Conservation (phyloP, 2,888 invertebrate species). For the Cyaniris semiargus region DNA sequence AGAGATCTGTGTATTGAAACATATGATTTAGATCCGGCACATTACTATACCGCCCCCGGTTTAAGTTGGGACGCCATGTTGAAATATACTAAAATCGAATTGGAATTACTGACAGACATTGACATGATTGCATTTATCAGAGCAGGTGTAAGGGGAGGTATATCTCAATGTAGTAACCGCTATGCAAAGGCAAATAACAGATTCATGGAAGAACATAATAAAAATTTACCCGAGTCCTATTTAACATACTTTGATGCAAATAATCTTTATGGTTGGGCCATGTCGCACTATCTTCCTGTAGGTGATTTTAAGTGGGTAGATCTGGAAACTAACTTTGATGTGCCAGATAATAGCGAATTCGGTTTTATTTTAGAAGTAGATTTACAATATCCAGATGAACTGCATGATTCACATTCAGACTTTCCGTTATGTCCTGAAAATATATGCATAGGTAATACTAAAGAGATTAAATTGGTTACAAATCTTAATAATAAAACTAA, state of each 20-base stretch:
- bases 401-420: slow-evolving; percentile 47
- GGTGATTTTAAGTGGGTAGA: slow-evolving; percentile 21
- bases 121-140: slow-evolving; percentile 9
- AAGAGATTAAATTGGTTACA: slow-evolving; percentile 37
- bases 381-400: not conserved
- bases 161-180: slow-evolving; percentile 29
- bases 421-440: slow-evolving; percentile 44
- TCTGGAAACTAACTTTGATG: not conserved
- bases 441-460: slow-evolving; percentile 34
- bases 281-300: slow-evolving; percentile 28
- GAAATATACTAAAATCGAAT: too few species aligned
- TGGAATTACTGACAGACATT: slow-evolving; percentile 24
- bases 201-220: slow-evolving; percentile 28
- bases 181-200: slow-evolving; percentile 34
- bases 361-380: not conserved
- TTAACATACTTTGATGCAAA: slow-evolving; percentile 27
- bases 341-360: not conserved
- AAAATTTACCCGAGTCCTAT: slow-evolving; percentile 5
- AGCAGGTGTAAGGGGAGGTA: too few species aligned
- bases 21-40: too few species aligned
- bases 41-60: too few species aligned
- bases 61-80: too few species aligned
- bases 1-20: too few species aligned
- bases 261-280: slow-evolving; percentile 31
- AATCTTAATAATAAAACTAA: slow-evolving; percentile 39